Evolutionary conservation across 37 sponge, comb jelly and placozoan species (phyloP).

Genomic region (Amphimedon queenslandica): DNA sequence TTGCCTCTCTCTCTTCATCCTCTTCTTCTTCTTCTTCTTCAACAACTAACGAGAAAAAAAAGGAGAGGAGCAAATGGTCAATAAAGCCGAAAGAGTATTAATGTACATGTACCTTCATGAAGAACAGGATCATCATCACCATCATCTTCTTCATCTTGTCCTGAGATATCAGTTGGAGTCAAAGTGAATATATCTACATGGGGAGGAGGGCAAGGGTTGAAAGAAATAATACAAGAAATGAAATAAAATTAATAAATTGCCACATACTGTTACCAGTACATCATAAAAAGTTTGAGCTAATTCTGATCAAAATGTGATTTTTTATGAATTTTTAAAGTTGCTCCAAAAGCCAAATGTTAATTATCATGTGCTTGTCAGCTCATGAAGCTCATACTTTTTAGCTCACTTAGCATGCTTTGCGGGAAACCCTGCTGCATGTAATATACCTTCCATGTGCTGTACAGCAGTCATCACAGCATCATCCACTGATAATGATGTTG

Average conservation of each 20-base stretch:
- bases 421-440: too few species aligned
- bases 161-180: constrained; percentile 30
- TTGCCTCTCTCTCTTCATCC: constrained; percentile 52
- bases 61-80: not conserved
- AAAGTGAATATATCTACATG: constrained; percentile 46
- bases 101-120: constrained; percentile 8
- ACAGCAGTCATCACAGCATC: not conserved
- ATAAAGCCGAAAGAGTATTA: not conserved
- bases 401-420: too few species aligned
- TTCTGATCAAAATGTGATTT: too few species aligned
- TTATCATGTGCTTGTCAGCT: too few species aligned
- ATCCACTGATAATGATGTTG: not conserved
- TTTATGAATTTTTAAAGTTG: too few species aligned
- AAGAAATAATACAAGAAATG: too few species aligned
- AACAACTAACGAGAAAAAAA: not conserved
- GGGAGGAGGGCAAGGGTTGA: too few species aligned
- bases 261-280: too few species aligned
- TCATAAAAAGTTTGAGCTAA: too few species aligned
- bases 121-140: constrained; percentile 71
- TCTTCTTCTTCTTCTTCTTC: constrained; percentile 35
- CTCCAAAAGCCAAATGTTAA: not conserved
- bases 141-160: constrained; percentile 62
- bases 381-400: not conserved
- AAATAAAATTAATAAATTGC: constrained; percentile 1
- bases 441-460: not conserved